Base-by-base conservation (phyloP, 2,888 invertebrate species). In the Sarcophaga subvicina region DNA sequence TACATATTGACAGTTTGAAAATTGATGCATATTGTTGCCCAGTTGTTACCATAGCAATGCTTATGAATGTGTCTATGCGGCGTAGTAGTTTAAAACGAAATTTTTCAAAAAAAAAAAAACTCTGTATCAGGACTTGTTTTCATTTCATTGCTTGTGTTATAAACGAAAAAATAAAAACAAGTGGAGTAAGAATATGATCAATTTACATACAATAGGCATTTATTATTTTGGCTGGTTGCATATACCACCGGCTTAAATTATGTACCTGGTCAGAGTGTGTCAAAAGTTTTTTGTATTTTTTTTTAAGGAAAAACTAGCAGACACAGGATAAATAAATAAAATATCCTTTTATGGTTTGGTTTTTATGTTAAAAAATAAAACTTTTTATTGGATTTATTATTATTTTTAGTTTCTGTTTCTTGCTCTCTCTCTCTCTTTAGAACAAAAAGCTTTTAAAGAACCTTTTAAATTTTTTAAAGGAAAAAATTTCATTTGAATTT, bases 1-100 rank as follows among this genome's bases (percentile, higher is more conserved):
- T 75, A 66, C 10, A 54, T 75, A 83, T 81, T 81, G 83, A 81
- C 83, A 81, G 70, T 60, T 81, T 10, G 37, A 75, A 84, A 81
- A 87, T 83, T 77, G 72, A 80, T 80, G 77, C 67, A 83, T 62
- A 59, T 69, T 83, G 71, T 69, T 83, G 71, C 2, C 12, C 11
- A 71, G 17, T 5, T 54, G 54, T 17, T 54, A 14, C 14, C 54
- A 54, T 12, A 54, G 54, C 12, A 54, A 17, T 54, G 54, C 12
- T 5, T 54, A 17, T 12, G 2, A 0, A 54, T 54, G 14, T 12
- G 14, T 14, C 54, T 54, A 54, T 54, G 17, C 1, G 54, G 37
- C 37, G 8, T 37, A 37, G 37, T 37, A 37, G 37, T 37, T 37
- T 37, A 37, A 37, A 37, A 37, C 37, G 37, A 37, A 37, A 37